Evolutionary conservation across 2,797 vertebrate species (phyloP), one percentile per base, ranked within the genome.

Genomic region (Sebastes taczanowskii): DNA sequence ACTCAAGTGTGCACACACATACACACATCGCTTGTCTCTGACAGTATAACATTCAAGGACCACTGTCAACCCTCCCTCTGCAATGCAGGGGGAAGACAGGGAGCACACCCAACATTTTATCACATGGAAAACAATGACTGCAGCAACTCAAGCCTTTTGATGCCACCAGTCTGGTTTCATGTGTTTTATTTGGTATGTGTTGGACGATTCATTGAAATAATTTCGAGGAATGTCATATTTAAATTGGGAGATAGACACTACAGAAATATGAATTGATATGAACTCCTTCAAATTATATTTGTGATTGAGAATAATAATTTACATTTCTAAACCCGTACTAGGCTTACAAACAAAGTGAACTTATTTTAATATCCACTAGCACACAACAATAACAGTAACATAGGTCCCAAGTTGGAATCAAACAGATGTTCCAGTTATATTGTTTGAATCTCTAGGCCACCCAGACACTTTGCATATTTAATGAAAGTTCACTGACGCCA

Each of bases 41-140:
- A 87, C 88, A 85, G 81, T 82, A 29, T 85, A 84, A 85, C 74
- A 85, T 87, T 91, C 77, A 91, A 86, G 85, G 87, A 91, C 88
- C 87, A 85, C 82, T 88, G 86, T 93, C 86, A 89, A 23, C 72
- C 72, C 83, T 81, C 58, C 85, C 87, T 87, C 91, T 84, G 87
- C 88, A 93, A 82, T 86, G 75, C 83, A 88, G 90, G 70, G 69
- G 71, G 42, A 80, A 49, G 76, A 79, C 7, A 68, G 67, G 46
- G 66, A 78, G 56, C 30, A 52, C 68, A 74, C 34, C 74, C 63
- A 76, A 73, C 49, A 74, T 68, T 63, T 68, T 76, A 22, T 75
- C 77, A 69, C 27, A 38, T 46, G 18, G 56, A 66, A 76, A 79
- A 63, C 5, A 4, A 49, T 58, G 64, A 27, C 55, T 56, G 11